Conservation (phyloP, 2,888 invertebrate genomes). For the Drepanosiphum platanoidis region DNA sequence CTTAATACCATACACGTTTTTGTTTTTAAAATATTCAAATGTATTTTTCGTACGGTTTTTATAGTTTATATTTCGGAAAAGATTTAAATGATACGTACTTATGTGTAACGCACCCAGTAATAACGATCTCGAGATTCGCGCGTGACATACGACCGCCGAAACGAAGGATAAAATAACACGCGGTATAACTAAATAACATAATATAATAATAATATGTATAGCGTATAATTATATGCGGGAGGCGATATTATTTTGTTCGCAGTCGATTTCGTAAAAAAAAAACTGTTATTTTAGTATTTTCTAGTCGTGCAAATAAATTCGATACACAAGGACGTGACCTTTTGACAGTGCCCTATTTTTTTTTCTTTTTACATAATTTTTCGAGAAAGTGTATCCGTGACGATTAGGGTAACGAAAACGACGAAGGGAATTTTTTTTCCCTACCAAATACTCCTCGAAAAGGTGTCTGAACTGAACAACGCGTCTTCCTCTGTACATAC, state of each 20-base stretch:
- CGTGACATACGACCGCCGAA: conserved; percentile 8
- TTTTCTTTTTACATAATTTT: conserved; percentile 5
- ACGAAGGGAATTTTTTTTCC: neutral
- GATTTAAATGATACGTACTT: neutral
- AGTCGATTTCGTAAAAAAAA: conserved; percentile 34
- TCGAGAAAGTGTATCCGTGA: neutral
- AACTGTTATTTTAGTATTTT: conserved; percentile 17
- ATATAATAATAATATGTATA: neutral
- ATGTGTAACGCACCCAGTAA: neutral
- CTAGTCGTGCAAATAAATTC: conserved; percentile 43
- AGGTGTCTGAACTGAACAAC: conserved; percentile 27
- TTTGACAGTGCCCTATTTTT: neutral
- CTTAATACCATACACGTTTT: neutral
- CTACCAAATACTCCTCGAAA: neutral
- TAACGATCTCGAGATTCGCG: neutral
- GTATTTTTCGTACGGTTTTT: neutral
- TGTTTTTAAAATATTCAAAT: neutral
- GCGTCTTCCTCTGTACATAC: neutral
- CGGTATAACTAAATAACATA: too few relatives aligned
- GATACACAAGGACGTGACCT: conserved; percentile 14
- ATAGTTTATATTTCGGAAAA: neutral
- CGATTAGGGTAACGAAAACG: neutral
- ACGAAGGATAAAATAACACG: conserved; percentile 23
- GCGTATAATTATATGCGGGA: conserved; percentile 42
- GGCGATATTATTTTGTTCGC: conserved; percentile 1